Conservation (phyloP, 2,797 vertebrate genomes). For the Periparus ater region DNA sequence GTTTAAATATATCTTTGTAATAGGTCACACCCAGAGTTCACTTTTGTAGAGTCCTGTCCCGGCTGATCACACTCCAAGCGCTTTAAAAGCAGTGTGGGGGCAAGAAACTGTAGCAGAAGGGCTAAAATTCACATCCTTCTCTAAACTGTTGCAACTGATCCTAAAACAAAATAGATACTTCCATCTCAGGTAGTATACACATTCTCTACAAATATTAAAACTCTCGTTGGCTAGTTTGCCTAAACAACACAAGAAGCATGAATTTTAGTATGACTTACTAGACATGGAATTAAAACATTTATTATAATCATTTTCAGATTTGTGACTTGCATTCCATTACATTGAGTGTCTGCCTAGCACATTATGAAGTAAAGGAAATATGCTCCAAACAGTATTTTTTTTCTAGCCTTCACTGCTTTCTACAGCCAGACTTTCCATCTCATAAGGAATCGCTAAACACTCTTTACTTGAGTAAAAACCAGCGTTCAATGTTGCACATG, state of each 20-base stretch:
- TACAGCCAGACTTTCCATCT: background rate
- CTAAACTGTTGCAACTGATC: background rate
- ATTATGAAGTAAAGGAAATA: background rate
- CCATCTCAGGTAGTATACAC: background rate
- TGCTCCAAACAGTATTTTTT: background rate
- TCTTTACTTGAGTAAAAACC: background rate
- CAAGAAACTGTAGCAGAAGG: background rate
- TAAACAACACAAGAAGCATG: background rate
- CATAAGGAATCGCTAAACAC: background rate
- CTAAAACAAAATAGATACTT: background rate
- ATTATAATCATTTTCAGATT: background rate
- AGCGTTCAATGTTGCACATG: rapidly evolving
- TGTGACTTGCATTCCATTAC: background rate
- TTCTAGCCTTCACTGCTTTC: background rate
- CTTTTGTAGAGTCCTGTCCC: background rate
- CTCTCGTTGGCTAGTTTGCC: background rate
- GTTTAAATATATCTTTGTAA: background rate
- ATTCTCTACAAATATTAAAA: background rate
- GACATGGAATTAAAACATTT: background rate
- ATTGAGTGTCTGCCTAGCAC: background rate
- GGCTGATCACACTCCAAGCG: background rate
- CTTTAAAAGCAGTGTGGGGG: background rate
- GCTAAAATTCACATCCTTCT: background rate
- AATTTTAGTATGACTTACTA: background rate
- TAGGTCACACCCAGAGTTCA: background rate